Base-by-base conservation (phyloP, 2,797 vertebrate species). In the Coregonus ussuriensis region DNA sequence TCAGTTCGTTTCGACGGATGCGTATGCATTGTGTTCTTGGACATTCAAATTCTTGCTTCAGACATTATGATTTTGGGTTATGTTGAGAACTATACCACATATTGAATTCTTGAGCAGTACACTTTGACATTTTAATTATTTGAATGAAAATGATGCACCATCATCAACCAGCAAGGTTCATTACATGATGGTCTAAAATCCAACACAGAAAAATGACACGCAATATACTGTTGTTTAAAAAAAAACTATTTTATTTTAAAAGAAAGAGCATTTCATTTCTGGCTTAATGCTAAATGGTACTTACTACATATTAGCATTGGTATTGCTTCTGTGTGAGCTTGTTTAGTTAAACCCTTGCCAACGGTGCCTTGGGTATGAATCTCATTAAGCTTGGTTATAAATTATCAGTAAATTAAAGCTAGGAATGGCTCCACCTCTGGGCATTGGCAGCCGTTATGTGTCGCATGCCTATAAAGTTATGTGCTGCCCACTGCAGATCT, bases 301-400 rank as follows among this genome's bases (percentile, higher is more conserved):
- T 80, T 74, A 76, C 72, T 71, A 77, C 72, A 82, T 81, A 86
- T 87, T 84, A 83, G 78, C 69, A 81, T 71, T 83, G 74, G 59
- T 62, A 71, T 73, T 72, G 75, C 78, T 80, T 85, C 41, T 47
- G 76, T 77, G 66, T 56, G 52, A 82, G 75, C 80, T 82, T 90
- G 83, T 88, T 90, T 87, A 87, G 85, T 77, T 86, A 87, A 87
- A 85, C 51, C 66, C 3, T 62, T 74, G 74, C 83, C 80, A 82
- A 72, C 33, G 80, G 66, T 52, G 86, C 88, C 75, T 14, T 41
- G 53, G 83, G 86, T 85, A 74, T 78, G 82, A 63, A 86, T 87
- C 88, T 87, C 88, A 89, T 91, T 88, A 89, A 79, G 77, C 80
- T 74, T 54, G 59, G 76, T 84, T 78, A 88, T 89, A 83, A 87